Base-by-base conservation (phyloP, 2,797 vertebrate genomes). In the Enteromius anoplus region DNA sequence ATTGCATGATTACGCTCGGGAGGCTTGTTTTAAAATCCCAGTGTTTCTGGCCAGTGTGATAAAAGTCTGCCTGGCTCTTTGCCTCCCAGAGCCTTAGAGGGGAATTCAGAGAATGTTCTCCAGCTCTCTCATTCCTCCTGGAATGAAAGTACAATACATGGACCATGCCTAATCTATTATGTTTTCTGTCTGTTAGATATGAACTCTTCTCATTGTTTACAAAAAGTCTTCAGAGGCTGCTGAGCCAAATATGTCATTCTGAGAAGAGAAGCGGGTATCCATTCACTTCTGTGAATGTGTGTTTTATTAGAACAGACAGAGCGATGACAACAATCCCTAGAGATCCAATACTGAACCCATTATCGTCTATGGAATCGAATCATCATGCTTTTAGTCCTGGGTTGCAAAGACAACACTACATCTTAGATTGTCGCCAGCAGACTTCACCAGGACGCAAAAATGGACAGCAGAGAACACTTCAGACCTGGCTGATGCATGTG, bases 261-360 rank as follows among this genome's bases (percentile, higher is more conserved):
- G 37, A 60, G 23, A 83, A 78, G 49, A 69, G 85, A 88, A 87
- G 26, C 10, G 12, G 73, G 88, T 82, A 88, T 88, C 85, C 55
- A 34, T 23, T 78, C 40, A 19, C 75, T 72, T 5, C 80, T 85
- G 85, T 58, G 75, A 86, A 66, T 80, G 88, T 83, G 60, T 84
- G 85, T 87, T 89, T 86, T 83, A 82, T 87, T 75, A 69, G 37
- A 85, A 34, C 62, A 65, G 55, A 55, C 55, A 70, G 51, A 51
- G 73, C 15, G 32, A 51, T 76, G 82, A 82, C 88, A 89, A 76
- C 81, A 76, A 87, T 81, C 79, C 64, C 45, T 80, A 85, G 87
- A 87, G 75, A 81, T 80, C 66, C 83, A 49, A 80, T 51, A 45
- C 78, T 84, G 40, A 86, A 65, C 29, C 37, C 72, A 53, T 51